Percentiles rank a stretch among this genome's conserved stretches.
phyloP scores from a whole-genome alignment of 1,140 invertebrate genomes.

The Drosophila lacteicornis region DNA sequence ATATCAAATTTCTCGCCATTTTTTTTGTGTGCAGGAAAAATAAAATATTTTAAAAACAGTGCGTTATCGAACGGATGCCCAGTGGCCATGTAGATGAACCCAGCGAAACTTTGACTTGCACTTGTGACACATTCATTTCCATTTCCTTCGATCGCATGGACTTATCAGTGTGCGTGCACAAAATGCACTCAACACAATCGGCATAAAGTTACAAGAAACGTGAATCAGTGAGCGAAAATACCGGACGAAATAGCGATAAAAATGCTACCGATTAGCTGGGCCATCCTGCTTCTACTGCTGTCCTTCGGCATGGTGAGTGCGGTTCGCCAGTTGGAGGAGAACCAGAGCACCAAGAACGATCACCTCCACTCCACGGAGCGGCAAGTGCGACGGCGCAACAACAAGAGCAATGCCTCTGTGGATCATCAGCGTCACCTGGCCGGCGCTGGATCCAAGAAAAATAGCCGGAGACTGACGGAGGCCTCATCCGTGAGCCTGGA shows the following conservation, averaged over 20 bases:
- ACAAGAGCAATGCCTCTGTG: constrained; percentile 43
- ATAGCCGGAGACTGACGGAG: constrained; percentile 7
- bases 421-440: constrained; percentile 34
- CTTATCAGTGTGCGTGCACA: constrained; percentile 30
- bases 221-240: constrained; percentile 37
- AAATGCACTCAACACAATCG: constrained; percentile 55
- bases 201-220: constrained; percentile 4
- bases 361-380: constrained; percentile 26
- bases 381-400: constrained; percentile 34
- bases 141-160: constrained; percentile 22
- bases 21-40: constrained; percentile 27
- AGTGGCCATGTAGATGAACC: constrained; percentile 42
- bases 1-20: not conserved
- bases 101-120: constrained; percentile 29
- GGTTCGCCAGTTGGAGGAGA: constrained; percentile 49
- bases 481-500: constrained; percentile 18
- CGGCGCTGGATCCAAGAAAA: constrained; percentile 6
- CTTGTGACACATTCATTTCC: constrained; percentile 43
- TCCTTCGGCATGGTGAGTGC: constrained; percentile 26
- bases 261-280: constrained; percentile 53
- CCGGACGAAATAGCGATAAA: constrained; percentile 30
- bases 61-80: constrained; percentile 33
- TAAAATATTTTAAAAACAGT: constrained; percentile 8
- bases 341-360: constrained; percentile 49
- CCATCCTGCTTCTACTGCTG: constrained; percentile 37